Percentiles rank a stretch among this genome's conserved stretches.
Evolutionary conservation across 1,140 invertebrate species (phyloP).

Genomic region (Chironomus striatipennis): DNA sequence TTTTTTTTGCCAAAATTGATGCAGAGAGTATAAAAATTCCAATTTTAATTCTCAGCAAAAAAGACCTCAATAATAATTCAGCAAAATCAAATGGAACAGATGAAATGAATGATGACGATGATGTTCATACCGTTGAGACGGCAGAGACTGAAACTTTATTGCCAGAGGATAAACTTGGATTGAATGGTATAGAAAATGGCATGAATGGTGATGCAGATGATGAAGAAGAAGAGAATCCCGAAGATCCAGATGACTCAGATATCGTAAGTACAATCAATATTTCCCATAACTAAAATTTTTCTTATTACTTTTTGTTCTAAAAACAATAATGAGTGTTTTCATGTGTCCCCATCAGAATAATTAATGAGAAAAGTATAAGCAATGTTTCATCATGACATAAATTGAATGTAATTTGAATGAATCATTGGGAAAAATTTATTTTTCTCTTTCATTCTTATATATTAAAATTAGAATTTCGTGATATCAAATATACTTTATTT

Average conservation of each 20-base stretch:
- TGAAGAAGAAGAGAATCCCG: not conserved
- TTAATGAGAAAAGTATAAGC: not conserved
- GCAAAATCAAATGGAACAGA: not conserved
- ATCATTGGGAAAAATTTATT: not conserved
- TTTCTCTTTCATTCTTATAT: not conserved
- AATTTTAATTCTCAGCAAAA: slow-evolving; percentile 11
- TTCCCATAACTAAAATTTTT: not conserved
- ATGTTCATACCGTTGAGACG: slow-evolving; percentile 30
- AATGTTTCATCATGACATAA: slow-evolving; percentile 1
- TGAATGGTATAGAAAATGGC: slow-evolving; percentile 16
- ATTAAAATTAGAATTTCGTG: not conserved
- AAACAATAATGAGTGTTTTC: not conserved
- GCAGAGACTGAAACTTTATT: slow-evolving; percentile 27
- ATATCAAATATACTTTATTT: not conserved
- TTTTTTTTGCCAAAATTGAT: too few relatives aligned
- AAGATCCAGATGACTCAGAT: not conserved
- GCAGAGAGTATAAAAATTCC: too few relatives aligned
- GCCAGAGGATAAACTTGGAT: not conserved
- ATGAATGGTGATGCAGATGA: slow-evolving; percentile 24
- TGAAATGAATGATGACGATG: slow-evolving; percentile 20
- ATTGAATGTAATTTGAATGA: not conserved
- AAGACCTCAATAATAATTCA: slow-evolving; percentile 4
- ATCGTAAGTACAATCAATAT: not conserved
- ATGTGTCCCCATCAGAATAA: not conserved
- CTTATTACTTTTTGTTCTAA: not conserved